These are phyloP conservation scores for Drosophila sordidula DNA, from an alignment of 2,888 invertebrate species.

Conservation along the genomic window DNA sequence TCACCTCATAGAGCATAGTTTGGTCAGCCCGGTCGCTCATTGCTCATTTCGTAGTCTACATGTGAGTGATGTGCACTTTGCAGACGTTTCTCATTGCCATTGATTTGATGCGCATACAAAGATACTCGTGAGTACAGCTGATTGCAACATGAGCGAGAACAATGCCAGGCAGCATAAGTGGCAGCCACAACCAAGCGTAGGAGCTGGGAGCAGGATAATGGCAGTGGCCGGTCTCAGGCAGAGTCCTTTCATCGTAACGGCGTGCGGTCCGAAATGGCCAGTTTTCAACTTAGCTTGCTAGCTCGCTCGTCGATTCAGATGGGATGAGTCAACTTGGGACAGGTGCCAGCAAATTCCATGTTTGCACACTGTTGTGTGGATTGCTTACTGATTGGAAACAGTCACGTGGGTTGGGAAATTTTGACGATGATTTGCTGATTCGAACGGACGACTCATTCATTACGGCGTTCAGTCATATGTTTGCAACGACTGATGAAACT, in stretches of 20 bases:
- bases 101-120: slow-evolving; percentile 29
- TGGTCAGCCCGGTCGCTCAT: slow-evolving; percentile 8
- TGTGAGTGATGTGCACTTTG: slow-evolving; percentile 24
- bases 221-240: slow-evolving; percentile 1
- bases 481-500: slow-evolving; percentile 8
- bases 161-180: slow-evolving; percentile 37
- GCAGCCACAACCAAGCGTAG: slow-evolving; percentile 22
- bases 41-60: slow-evolving; percentile 35
- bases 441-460: background rate
- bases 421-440: slow-evolving; percentile 33
- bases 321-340: slow-evolving; percentile 18
- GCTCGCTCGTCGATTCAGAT: slow-evolving; percentile 6
- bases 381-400: slow-evolving; percentile 27
- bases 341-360: slow-evolving; percentile 21
- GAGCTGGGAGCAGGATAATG: background rate
- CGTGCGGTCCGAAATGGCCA: slow-evolving; percentile 7
- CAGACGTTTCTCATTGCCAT: slow-evolving; percentile 31
- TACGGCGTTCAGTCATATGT: background rate
- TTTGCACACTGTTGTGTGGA: slow-evolving; percentile 5
- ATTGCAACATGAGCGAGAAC: slow-evolving; percentile 26
- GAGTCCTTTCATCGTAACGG: slow-evolving; percentile 4
- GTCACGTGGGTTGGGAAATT: slow-evolving; percentile 35
- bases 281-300: slow-evolving; percentile 17
- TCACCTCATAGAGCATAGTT: background rate
- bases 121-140: slow-evolving; percentile 1